Percentiles rank a stretch among this genome's conserved stretches.
Conservation (phyloP, 2,888 invertebrate species). For the Lasioglossum malachurum region DNA sequence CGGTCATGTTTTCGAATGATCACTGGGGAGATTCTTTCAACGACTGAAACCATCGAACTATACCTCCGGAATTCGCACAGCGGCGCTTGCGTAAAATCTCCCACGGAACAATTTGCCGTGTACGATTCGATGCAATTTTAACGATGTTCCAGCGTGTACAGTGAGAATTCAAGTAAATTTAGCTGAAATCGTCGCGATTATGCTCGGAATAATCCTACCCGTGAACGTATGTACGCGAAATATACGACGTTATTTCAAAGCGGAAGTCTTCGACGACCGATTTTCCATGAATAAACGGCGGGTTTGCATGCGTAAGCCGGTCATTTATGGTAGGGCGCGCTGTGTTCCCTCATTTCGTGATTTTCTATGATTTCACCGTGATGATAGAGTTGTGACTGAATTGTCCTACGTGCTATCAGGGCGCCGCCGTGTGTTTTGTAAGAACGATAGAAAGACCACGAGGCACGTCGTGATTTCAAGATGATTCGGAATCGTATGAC, state of each 20-base stretch:
- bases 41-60: background rate
- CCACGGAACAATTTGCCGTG: background rate
- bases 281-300: background rate
- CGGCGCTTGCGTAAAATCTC: slow-evolving; percentile 49
- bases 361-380: background rate
- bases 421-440: background rate
- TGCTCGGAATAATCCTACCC: background rate
- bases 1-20: background rate
- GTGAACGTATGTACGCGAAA: background rate
- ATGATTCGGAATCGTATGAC: background rate
- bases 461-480: background rate
- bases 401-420: background rate
- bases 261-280: background rate
- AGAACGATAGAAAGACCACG: background rate
- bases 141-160: background rate
- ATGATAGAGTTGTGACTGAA: background rate
- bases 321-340: background rate
- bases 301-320: background rate
- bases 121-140: background rate
- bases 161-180: slow-evolving; percentile 1
- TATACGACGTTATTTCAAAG: background rate
- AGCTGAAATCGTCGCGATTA: background rate
- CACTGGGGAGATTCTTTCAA: no score
- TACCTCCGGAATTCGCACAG: background rate
- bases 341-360: background rate